phyloP scores from a whole-genome alignment of 2,797 vertebrate genomes.

The Neomorphus geoffroyi region DNA sequence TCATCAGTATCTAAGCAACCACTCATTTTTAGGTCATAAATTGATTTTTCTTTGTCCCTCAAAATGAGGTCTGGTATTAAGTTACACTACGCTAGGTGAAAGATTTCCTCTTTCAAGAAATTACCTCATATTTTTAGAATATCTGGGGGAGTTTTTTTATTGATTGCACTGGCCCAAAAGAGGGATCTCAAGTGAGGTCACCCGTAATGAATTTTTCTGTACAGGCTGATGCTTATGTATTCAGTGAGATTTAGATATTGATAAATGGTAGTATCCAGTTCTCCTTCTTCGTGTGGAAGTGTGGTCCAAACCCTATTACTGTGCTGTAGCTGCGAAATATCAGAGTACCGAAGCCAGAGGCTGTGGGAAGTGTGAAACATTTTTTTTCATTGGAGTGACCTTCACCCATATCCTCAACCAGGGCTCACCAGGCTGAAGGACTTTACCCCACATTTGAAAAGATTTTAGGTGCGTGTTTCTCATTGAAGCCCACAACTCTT shows the following conservation, averaged over 20 bases:
- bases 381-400: neutral
- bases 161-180: neutral
- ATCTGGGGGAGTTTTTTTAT: neutral
- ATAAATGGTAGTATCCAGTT: neutral
- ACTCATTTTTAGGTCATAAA: neutral
- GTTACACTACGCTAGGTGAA: neutral
- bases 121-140: neutral
- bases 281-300: neutral
- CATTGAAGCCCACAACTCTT: neutral
- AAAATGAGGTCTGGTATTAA: neutral
- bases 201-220: neutral
- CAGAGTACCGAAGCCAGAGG: neutral
- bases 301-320: neutral
- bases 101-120: slow-evolving; percentile 4
- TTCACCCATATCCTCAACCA: fast-evolving
- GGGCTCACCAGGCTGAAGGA: neutral
- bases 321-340: neutral
- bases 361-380: neutral
- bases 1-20: neutral
- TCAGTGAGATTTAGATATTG: neutral
- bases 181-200: neutral
- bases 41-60: slow-evolving; percentile 3
- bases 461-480: neutral
- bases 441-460: neutral
- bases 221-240: neutral